A percentile compares a stretch with the other conserved stretches of the same genome.
Evolutionary conservation across 1,140 invertebrate species (phyloP).

Genomic region (Vanessa tameamea): DNA sequence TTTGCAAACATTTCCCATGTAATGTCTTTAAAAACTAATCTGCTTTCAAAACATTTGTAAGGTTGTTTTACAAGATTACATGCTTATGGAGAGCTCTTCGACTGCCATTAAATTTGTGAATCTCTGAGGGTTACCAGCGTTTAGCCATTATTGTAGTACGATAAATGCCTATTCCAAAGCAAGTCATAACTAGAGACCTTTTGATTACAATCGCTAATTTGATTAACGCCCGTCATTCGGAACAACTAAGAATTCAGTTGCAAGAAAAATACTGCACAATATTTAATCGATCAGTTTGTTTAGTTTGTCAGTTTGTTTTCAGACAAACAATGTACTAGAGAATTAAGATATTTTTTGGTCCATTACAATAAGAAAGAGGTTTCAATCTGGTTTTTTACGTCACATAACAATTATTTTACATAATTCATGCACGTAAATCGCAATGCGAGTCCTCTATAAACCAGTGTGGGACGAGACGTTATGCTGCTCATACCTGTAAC

Average conservation of each 20-base stretch:
- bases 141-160: constrained; percentile 13
- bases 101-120: background rate
- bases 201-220: constrained; percentile 20
- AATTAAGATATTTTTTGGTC: too few species aligned
- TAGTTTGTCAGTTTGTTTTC: too few species aligned
- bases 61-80: background rate
- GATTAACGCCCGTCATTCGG: constrained; percentile 25
- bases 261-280: constrained; percentile 10
- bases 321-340: background rate
- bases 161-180: constrained; percentile 1
- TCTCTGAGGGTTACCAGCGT: constrained; percentile 18
- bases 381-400: too few species aligned
- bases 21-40: background rate
- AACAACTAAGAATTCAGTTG: constrained; percentile 18
- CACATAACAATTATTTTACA: too few species aligned
- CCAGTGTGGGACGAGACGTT: too few species aligned
- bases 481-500: too few species aligned
- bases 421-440: too few species aligned
- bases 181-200: background rate
- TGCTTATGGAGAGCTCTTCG: background rate
- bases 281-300: background rate
- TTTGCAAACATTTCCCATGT: background rate
- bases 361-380: too few species aligned
- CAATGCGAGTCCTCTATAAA: too few species aligned
- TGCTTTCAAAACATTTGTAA: background rate